Base-by-base conservation (phyloP, 2,888 invertebrate species). In the Pemphredon lugubris region DNA sequence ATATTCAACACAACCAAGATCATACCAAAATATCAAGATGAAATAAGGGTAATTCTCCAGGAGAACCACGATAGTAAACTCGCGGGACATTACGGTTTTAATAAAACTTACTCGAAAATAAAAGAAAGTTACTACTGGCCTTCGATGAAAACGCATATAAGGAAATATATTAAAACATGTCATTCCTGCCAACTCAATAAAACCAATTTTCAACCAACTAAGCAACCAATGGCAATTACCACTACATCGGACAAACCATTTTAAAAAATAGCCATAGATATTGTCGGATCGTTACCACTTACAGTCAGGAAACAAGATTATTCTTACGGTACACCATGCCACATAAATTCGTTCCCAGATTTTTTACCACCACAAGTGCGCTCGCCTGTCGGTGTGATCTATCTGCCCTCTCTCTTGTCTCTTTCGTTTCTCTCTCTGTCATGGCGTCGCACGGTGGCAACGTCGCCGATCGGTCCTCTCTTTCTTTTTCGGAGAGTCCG, bases 81-180 rank as follows among this genome's bases (percentile, higher is more conserved):
- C n/a, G n/a, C n/a, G n/a, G n/a, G n/a, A n/a, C n/a, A n/a, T n/a
- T n/a, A n/a, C 32, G 44, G 44, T 20, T 55, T 55, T 9, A 44
- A 42, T 32, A 16, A 18, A n/a, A 45, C 44, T 0, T 55, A 44
- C 6, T 20, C 18, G 11, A 55, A n/a, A 44, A 7, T 55, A 9
- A 55, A 44, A 14, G 55, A 55, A 21, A 16, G 20, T 9, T 55
- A 44, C 14, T 21, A 44, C 4, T 55, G 55, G 55, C 16, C 55
- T 4, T 13, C 42, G 7, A 55, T 55, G 42, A 44, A 44, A 20
- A 9, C n/a, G 7, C 20, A 45, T 9, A 55, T 55, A 21, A 26
- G 21, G 18, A 44, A 20, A 18, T 26, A 48, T 9, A 30, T 30
- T 9, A 30, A 30, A 2, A 9, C 30, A 9, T 30, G 30, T 30